These are phyloP conservation scores for Geodia barretti DNA, from an alignment of 37 sponge, comb jelly and placozoan species.

Conservation along the genomic window DNA sequence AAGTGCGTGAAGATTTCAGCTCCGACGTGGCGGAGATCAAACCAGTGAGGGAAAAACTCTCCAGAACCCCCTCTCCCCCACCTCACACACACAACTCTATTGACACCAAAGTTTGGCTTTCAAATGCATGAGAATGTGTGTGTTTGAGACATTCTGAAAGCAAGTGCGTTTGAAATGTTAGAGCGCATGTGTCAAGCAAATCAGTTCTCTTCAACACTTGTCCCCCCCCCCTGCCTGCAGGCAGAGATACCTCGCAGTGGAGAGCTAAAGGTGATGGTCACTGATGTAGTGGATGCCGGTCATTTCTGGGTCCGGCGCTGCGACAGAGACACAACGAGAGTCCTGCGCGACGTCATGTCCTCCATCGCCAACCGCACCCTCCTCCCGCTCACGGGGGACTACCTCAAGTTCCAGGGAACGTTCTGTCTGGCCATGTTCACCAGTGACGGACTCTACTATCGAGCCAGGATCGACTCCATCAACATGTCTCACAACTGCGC, in stretches of 20 bases:
- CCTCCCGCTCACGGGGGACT: slow-evolving; percentile 14
- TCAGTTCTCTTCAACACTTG: too few species aligned
- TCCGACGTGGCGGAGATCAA: too few species aligned
- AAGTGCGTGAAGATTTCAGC: too few species aligned
- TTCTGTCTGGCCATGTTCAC: slow-evolving; percentile 80
- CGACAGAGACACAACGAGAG: neutral
- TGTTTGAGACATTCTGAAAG: too few species aligned
- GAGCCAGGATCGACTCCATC: slow-evolving; percentile 55
- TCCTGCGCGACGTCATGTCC: slow-evolving; percentile 43
- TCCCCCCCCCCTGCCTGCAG: too few species aligned
- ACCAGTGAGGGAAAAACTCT: too few species aligned
- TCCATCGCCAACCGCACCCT: slow-evolving; percentile 26
- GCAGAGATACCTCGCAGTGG: neutral
- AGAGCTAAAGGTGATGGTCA: neutral
- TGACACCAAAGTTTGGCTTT: neutral
- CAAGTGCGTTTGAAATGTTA: too few species aligned
- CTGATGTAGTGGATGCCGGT: slow-evolving; percentile 71
- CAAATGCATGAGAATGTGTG: neutral
- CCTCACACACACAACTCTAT: neutral
- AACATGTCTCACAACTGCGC: neutral
- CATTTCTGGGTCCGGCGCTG: slow-evolving; percentile 88
- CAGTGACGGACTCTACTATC: slow-evolving; percentile 64
- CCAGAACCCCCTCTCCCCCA: neutral
- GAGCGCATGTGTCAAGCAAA: too few species aligned
- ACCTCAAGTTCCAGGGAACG: slow-evolving; percentile 40